Percentiles rank a stretch among this genome's conserved stretches.
These are phyloP conservation scores for Antennarius striatus DNA, from an alignment of 2,113 vertebrate genomes.

Conservation along the genomic window DNA sequence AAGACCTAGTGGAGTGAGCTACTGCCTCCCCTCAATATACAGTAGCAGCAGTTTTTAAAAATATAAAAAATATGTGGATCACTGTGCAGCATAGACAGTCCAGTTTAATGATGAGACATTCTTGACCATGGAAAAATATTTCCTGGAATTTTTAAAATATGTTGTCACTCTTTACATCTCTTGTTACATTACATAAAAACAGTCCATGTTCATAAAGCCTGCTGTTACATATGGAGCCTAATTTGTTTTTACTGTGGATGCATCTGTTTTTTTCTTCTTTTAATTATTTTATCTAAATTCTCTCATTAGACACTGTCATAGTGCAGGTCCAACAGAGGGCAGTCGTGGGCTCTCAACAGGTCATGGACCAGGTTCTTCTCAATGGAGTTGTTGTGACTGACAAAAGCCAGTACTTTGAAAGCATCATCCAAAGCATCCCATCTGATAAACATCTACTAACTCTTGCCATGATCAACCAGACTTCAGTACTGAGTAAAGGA, in stretches of 20 bases:
- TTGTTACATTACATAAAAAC: not conserved
- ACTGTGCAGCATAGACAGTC: no score
- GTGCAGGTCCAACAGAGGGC: slow-evolving; percentile 58
- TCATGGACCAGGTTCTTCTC: slow-evolving; percentile 48
- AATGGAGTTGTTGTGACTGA: slow-evolving; percentile 39
- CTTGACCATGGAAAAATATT: no score
- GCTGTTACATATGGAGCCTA: not conserved
- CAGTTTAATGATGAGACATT: no score
- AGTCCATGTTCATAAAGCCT: not conserved
- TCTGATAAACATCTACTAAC: slow-evolving; percentile 3
- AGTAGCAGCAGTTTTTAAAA: no score
- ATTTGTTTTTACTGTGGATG: not conserved
- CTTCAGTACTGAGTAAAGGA: slow-evolving; percentile 44
- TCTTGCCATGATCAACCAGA: slow-evolving; percentile 21
- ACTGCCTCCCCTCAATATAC: no score
- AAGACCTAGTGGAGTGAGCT: no score
- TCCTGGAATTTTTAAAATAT: no score
- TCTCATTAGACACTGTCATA: slow-evolving; percentile 45
- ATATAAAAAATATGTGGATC: no score
- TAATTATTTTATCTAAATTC: not conserved
- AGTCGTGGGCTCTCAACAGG: slow-evolving; percentile 35
- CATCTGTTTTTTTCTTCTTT: not conserved
- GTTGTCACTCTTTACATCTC: no score
- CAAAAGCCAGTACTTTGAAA: slow-evolving; percentile 24
- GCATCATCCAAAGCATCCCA: slow-evolving; percentile 31